Evolutionary conservation across 37 sponge, comb jelly and placozoan species (phyloP), one percentile per base, ranked within the genome.

Genomic region (Mnemiopsis leidyi): DNA sequence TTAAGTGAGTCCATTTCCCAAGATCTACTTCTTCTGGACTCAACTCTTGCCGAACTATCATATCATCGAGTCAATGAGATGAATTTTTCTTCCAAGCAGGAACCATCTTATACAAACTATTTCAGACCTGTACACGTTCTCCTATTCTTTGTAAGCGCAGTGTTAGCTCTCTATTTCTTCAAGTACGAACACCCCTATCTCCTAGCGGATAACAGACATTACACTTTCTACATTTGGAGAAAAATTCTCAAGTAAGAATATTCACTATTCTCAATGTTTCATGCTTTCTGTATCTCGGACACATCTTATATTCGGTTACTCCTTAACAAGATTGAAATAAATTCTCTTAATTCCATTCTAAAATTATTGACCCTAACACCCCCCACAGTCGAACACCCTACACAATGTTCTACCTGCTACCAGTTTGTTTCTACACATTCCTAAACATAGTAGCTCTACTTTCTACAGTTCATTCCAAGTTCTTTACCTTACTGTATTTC

Each of bases 141-240:
- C 2, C 38, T 82, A 9, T 82, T 82, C 82, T 82, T 82, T 23
- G 24, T 94, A 3, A 38, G 94, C 5, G 38, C 76, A 32, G 38
- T 88, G 13, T 40, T 76, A 24, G 92, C 68, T 69, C n/a, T 71
- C 25, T 73, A 36, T 83, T 94, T 21, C 83, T 95, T 73, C 92
- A 92, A 68, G 13, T 68, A 94, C 24, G 95, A 76, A 32, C 98
- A 98, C 69, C 96, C 96, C 21, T 98, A 96, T 68, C 94, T 98
- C 32, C 85, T 96, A 36, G 97, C 96, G 67, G 98, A 98, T 93
- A 98, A 98, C 90, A 93, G 98, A 29, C 98, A 98, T 94, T 96
- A 95, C 38, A 94, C 98, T 18, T 98, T 98, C 95, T 98, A 97
- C 76, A 24, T 98, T 24, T 98, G 98, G 98, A 95, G 94, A 90